Conservation (phyloP, 2,113 vertebrate species). For the Myiagra hebetior region DNA sequence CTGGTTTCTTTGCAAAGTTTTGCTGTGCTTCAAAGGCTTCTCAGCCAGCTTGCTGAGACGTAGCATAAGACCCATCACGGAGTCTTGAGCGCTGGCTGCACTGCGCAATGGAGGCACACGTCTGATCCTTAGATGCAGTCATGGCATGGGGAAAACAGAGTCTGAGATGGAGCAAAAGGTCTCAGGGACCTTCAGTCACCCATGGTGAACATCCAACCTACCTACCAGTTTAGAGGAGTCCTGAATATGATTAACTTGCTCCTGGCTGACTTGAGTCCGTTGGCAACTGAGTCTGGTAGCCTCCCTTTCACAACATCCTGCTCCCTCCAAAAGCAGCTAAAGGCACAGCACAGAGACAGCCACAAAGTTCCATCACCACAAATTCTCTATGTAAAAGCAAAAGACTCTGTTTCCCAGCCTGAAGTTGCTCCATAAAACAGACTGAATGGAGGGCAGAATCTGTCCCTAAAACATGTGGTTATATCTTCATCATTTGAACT, state of each 20-base stretch:
- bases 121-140: neutral
- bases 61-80: accelerated
- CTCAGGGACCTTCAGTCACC: neutral
- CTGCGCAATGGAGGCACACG: accelerated
- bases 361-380: neutral
- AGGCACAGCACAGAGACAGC: neutral
- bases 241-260: neutral
- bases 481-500: neutral
- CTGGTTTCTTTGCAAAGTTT: neutral
- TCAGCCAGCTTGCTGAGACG: neutral
- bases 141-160: neutral
- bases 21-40: accelerated
- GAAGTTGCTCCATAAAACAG: neutral
- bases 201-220: neutral
- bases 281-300: neutral
- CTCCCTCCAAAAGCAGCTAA: neutral
- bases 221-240: neutral
- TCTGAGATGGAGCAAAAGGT: neutral
- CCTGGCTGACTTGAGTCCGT: neutral
- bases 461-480: neutral
- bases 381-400: neutral
- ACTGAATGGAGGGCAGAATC: neutral
- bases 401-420: neutral
- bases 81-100: accelerated
- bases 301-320: neutral